Evolutionary conservation across 2,888 invertebrate genomes (phyloP), one percentile per base, ranked within the genome.

Genomic region (Quadroppia sp.): DNA sequence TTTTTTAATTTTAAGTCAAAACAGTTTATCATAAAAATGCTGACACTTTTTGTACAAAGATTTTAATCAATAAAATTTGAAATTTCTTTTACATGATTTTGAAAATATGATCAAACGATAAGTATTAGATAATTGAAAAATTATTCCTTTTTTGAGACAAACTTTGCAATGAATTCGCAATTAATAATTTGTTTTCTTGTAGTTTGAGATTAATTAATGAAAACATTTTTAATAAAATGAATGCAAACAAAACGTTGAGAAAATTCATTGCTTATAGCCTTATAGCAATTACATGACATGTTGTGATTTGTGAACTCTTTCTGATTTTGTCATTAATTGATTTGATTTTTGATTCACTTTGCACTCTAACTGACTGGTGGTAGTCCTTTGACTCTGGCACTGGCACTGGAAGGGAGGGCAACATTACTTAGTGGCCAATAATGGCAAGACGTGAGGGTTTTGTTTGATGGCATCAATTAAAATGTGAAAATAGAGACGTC

Each of bases 401-500:
- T n/a, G n/a, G n/a, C n/a, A n/a, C n/a, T n/a, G n/a, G n/a, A n/a
- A n/a, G n/a, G n/a, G 23, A 53, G 20, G 23, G 53, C 23, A 53
- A 53, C 53, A 53, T 13, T 53, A 13, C 53, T 53, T 53, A 53
- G 53, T 53, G 23, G 53, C 17, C 23, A 53, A 53, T 53, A 53
- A 53, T 53, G 53, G 9, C 23, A 53, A 53, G 53, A 53, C 53
- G 53, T 53, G 53, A 53, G 53, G 7, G 23, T 53, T 53, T 53
- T 53, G 53, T 25, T 53, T 20, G 50, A 50, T 50, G 50, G 23
- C 53, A 23, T 3, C 53, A 53, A 53, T 53, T 53, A 53, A 53
- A 53, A 53, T 23, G 53, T 53, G 53, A 23, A 53, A 53, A 53
- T 53, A 23, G 53, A 53, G 53, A 23, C 53, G 53, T 53, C 53